Evolutionary conservation across 2,113 vertebrate genomes (phyloP).

Genomic region (Eonycteris spelaea): DNA sequence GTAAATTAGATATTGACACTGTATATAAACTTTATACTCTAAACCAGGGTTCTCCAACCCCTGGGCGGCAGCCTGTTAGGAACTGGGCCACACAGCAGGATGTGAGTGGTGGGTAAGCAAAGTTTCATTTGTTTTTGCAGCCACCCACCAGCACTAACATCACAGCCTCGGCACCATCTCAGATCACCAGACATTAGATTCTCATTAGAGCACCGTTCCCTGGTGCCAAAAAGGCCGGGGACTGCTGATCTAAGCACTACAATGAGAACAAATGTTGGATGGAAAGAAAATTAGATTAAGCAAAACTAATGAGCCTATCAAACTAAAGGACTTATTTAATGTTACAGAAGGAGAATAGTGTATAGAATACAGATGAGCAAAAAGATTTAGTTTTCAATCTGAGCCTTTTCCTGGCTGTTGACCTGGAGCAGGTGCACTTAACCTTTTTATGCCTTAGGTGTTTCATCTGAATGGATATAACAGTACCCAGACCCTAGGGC

Average conservation of each 20-base stretch:
- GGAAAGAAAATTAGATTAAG: slow-evolving; percentile 41
- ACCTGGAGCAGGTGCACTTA: slow-evolving; percentile 20
- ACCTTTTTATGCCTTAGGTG: background rate
- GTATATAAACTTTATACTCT: background rate
- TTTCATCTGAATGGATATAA: slow-evolving; percentile 23
- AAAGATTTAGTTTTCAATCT: slow-evolving; percentile 30
- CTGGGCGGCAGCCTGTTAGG: no score
- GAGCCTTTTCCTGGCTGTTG: background rate
- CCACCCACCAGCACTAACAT: no score
- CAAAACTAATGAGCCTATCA: slow-evolving; percentile 12
- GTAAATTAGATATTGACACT: slow-evolving; percentile 26
- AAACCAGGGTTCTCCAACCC: background rate
- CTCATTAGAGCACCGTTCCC: no score
- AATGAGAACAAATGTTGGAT: background rate
- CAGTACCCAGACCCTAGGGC: background rate
- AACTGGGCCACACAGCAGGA: no score
- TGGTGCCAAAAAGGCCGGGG: no score
- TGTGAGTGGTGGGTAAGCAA: no score
- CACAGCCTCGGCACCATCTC: no score
- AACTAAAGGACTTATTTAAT: slow-evolving; percentile 32
- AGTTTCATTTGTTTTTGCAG: no score
- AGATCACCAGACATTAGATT: no score
- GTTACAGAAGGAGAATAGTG: background rate
- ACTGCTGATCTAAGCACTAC: background rate
- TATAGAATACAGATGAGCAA: background rate